Evolutionary conservation across 2,797 vertebrate genomes (phyloP), one percentile per base, ranked within the genome.

Genomic region (Esox lucius): DNA sequence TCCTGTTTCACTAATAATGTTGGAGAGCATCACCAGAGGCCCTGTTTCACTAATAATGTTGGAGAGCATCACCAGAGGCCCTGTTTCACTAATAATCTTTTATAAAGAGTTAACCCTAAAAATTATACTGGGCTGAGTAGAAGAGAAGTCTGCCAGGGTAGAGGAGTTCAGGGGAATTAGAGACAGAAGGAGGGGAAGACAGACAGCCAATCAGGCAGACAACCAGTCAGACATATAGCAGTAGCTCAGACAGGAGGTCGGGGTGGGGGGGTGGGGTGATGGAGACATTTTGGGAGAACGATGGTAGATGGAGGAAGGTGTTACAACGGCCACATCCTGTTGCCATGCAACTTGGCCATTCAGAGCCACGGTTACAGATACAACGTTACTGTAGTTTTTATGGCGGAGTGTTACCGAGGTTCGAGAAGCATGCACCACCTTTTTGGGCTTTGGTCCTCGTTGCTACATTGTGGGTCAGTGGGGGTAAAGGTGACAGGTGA

Each of bases 381-480:
- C 83, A 28, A 81, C 72, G 9, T 87, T 76, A 82, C 73, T 84
- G 39, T 42, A 19, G n/a, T 22, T n/a, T 56, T 22, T 7, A 56
- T 3, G 53, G n/a, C 53, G 7, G n/a, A 87, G 83, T 80, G 84
- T 75, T 83, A 90, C 84, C 75, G 74, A 90, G 83, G 85, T 88
- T 75, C 90, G 81, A 93, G 90, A 94, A 94, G 94, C 94, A 95
- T 95, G 95, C 96, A 85, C 82, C 96, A 98, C 97, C 97, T 99
- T 99, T 95, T 97, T 98, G 80, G 95, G 95, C 90, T 98, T 99
- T 86, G 91, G 83, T 97, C 97, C 97, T 89, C 97, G 96, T 97
- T 98, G 96, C 97, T 99, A 96, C 95, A 78, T 94, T 90, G 88
- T 91, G 71, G 75, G 77, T 71, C 70, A 35, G 90, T 87, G 53